A percentile compares a stretch with the other conserved stretches of the same genome.
phyloP scores from a whole-genome alignment of 2,797 vertebrate genomes.

The Scolopax bukidnonensis region DNA sequence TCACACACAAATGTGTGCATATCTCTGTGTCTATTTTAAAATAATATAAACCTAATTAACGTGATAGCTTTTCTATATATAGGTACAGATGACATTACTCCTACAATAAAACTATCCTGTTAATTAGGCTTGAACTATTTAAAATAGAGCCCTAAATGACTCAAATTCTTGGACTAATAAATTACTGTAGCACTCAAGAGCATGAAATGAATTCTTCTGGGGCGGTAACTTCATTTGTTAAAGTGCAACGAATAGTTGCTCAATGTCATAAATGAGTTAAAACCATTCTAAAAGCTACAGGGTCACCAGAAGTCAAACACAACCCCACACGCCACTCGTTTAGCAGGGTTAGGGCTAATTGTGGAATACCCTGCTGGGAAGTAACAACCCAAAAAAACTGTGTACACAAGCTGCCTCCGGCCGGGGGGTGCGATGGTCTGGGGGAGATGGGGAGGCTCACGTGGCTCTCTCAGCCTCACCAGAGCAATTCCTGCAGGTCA shows the following conservation, averaged over 20 bases:
- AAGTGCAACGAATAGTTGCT: slow-evolving; percentile 1
- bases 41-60: slow-evolving; percentile 45
- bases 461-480: neutral
- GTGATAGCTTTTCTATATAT: slow-evolving; percentile 44
- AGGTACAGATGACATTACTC: slow-evolving; percentile 3
- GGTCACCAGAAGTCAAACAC: neutral
- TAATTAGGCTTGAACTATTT: slow-evolving; percentile 64
- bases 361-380: neutral
- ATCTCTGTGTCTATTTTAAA: slow-evolving; percentile 28
- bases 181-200: slow-evolving; percentile 45
- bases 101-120: slow-evolving; percentile 26
- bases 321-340: neutral
- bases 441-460: neutral
- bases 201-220: slow-evolving; percentile 25
- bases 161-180: slow-evolving; percentile 52
- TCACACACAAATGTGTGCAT: neutral
- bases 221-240: slow-evolving; percentile 48
- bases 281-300: neutral
- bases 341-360: neutral
- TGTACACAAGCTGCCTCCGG: neutral
- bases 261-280: slow-evolving; percentile 48
- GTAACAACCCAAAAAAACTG: neutral
- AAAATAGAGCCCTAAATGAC: slow-evolving; percentile 56
- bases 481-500: neutral
- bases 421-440: neutral